phyloP scores from a whole-genome alignment of 2,113 vertebrate species.

The Myodes glareolus region DNA sequence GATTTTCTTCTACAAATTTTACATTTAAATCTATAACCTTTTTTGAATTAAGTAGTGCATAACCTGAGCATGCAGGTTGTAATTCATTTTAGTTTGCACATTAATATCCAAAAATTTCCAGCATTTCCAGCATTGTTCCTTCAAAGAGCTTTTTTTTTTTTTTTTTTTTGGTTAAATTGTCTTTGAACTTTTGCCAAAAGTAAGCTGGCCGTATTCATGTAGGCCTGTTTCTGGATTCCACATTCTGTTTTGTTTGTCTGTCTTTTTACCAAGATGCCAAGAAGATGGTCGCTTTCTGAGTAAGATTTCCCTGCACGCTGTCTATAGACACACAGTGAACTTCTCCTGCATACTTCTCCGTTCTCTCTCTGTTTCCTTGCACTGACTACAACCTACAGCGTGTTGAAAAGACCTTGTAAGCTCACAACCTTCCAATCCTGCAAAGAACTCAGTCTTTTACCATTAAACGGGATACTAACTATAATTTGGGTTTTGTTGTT shows the following conservation, averaged over 20 bases:
- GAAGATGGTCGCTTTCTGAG: not conserved
- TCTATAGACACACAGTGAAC: not conserved
- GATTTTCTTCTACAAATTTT: conserved; percentile 11
- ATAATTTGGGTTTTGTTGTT: not conserved
- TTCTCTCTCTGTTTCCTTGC: not conserved
- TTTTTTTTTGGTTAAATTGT: not conserved
- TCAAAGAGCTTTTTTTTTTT: not conserved
- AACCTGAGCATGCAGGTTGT: not conserved
- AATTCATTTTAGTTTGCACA: not conserved
- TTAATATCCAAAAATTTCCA: not conserved
- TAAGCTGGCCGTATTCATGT: not conserved
- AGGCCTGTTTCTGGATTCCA: not conserved
- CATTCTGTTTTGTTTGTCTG: not conserved
- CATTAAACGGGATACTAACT: not conserved
- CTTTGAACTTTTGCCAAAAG: not conserved
- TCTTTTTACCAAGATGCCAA: not conserved
- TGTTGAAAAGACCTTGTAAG: not conserved
- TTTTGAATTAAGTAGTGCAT: not conserved
- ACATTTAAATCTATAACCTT: not conserved
- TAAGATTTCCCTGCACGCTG: not conserved
- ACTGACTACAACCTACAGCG: not conserved
- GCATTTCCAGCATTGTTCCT: not conserved
- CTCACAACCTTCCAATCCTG: not conserved
- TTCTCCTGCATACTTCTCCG: not conserved
- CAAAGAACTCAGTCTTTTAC: not conserved